A percentile compares a stretch with the other conserved stretches of the same genome.
phyloP scores from a whole-genome alignment of 1,140 invertebrate genomes.

The Lerema accius region DNA sequence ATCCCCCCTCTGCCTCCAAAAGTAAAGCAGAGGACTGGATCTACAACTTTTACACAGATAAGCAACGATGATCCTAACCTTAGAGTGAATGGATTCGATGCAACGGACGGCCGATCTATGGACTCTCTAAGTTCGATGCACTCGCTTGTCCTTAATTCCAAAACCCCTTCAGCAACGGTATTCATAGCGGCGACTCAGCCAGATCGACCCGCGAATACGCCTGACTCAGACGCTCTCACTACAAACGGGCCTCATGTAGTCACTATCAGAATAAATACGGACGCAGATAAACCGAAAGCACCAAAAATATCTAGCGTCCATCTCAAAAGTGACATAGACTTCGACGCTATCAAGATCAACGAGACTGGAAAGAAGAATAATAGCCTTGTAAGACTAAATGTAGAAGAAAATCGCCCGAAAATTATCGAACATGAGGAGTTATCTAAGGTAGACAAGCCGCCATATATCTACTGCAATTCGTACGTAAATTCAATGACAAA shows the following conservation, averaged over 20 bases:
- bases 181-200: conserved; percentile 83
- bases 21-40: conserved; percentile 62
- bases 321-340: conserved; percentile 72
- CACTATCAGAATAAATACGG: conserved; percentile 87
- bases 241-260: conserved; percentile 84
- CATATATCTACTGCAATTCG: conserved; percentile 76
- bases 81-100: conserved; percentile 60
- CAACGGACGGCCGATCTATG: conserved; percentile 56
- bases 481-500: conserved; percentile 75
- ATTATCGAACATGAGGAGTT: conserved; percentile 69
- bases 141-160: conserved; percentile 81
- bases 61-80: conserved; percentile 58
- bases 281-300: conserved; percentile 78
- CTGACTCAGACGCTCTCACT: conserved; percentile 63
- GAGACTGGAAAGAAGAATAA: conserved; percentile 69
- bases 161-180: conserved; percentile 84
- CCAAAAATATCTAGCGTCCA: conserved; percentile 79
- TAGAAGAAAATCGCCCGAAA: conserved; percentile 67
- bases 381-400: conserved; percentile 66
- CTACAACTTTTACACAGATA: conserved; percentile 75
- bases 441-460: conserved; percentile 67
- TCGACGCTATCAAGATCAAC: conserved; percentile 66
- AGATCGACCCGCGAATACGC: conserved; percentile 73
- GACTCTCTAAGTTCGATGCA: conserved; percentile 80
- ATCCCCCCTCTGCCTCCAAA: conserved; percentile 69